Percentiles rank a stretch among this genome's conserved stretches.
phyloP scores from a whole-genome alignment of 2,797 vertebrate species.

The Gambusia yucatana region DNA sequence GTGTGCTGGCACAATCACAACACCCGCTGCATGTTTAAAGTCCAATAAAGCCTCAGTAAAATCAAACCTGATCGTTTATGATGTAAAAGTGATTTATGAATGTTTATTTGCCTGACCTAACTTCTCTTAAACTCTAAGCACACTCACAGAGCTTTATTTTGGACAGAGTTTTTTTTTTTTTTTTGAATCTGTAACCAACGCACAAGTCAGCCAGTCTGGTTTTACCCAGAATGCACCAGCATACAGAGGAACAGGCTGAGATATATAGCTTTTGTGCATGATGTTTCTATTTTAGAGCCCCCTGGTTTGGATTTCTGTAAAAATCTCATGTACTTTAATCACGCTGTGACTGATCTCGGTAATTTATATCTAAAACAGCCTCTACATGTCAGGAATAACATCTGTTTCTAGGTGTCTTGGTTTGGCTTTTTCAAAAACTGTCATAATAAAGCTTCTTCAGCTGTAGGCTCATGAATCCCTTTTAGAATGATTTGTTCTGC shows the following conservation, averaged over 20 bases:
- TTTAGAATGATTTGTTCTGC: neutral
- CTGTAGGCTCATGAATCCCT: too few relatives aligned
- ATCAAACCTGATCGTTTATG: constrained; percentile 12
- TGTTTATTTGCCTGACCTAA: neutral
- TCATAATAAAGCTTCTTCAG: constrained; percentile 14
- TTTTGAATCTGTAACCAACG: neutral
- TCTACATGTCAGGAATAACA: constrained; percentile 50
- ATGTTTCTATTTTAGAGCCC: constrained; percentile 8
- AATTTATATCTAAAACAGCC: constrained; percentile 46
- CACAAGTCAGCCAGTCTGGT: neutral
- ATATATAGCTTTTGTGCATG: constrained; percentile 4
- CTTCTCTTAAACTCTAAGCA: neutral
- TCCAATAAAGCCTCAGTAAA: constrained; percentile 27
- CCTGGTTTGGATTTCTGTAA: constrained; percentile 29
- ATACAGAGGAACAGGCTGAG: neutral
- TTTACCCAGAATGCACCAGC: neutral
- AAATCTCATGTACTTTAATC: constrained; percentile 44
- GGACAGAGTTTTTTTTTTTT: neutral
- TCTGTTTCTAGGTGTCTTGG: constrained; percentile 51
- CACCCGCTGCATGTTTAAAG: constrained; percentile 9
- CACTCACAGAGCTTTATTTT: neutral
- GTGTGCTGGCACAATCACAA: neutral
- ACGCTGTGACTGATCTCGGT: constrained; percentile 44
- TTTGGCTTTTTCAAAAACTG: constrained; percentile 18
- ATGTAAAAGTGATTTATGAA: constrained; percentile 30